Percentiles rank a stretch among this genome's conserved stretches.
These are phyloP conservation scores for Chinchilla lanigera DNA, from an alignment of 2,113 vertebrate genomes.

Conservation along the genomic window DNA sequence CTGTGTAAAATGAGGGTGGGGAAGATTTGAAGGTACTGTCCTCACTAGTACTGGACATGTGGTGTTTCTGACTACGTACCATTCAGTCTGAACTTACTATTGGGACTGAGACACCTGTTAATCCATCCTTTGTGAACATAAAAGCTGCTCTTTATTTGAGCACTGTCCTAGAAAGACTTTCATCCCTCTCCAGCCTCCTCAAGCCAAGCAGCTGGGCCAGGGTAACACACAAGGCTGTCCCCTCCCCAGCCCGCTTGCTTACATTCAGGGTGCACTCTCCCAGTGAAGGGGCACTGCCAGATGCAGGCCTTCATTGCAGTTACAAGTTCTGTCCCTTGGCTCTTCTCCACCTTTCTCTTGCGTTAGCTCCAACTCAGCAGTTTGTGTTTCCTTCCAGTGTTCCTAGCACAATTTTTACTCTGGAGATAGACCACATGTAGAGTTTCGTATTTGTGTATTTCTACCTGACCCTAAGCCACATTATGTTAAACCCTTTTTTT, in stretches of 20 bases:
- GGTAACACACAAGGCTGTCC: background rate
- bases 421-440: background rate
- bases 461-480: background rate
- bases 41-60: background rate
- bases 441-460: background rate
- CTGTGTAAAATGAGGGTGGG: background rate
- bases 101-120: conserved; percentile 23
- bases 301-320: background rate
- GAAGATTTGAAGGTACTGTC: background rate
- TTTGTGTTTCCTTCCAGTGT: background rate
- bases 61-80: background rate
- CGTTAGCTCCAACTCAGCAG: background rate
- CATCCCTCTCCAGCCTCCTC: background rate
- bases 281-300: background rate
- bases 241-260: background rate
- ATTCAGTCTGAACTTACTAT: conserved; percentile 13
- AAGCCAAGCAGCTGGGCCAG: background rate
- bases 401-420: background rate
- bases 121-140: background rate
- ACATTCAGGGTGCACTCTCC: no score
- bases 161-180: conserved; percentile 48
- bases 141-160: conserved; percentile 43
- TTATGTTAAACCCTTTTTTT: background rate
- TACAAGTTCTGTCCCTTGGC: background rate
- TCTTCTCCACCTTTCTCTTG: background rate